These are phyloP conservation scores for Orchestes rusci DNA, from an alignment of 2,888 invertebrate species.

Conservation along the genomic window DNA sequence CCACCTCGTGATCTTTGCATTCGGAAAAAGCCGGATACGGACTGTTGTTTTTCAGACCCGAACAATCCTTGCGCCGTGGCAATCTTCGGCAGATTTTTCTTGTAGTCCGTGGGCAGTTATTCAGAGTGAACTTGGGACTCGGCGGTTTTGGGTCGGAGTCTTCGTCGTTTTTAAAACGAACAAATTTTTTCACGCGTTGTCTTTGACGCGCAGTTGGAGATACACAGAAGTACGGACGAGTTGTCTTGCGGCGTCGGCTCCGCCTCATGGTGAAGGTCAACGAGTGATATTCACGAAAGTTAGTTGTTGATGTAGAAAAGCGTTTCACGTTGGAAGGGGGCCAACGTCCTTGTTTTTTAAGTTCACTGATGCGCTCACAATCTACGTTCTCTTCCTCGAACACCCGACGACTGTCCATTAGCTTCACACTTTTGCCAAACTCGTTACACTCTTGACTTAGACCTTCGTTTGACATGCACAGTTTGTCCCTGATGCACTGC, in stretches of 20 bases:
- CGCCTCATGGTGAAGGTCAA: not conserved
- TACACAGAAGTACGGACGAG: too few relatives aligned
- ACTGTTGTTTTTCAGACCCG: conserved; percentile 12
- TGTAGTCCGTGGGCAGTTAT: conserved; percentile 11
- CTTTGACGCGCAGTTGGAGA: too few relatives aligned
- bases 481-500: conserved; percentile 28
- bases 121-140: conserved; percentile 22
- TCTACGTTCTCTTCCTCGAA: conserved; percentile 20
- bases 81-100: too few relatives aligned
- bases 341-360: conserved; percentile 25
- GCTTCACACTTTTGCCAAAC: conserved; percentile 26
- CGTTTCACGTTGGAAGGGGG: conserved; percentile 11
- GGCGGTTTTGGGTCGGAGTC: conserved; percentile 9
- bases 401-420: conserved; percentile 25
- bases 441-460: conserved; percentile 28
- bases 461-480: conserved; percentile 26
- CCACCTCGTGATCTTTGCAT: conserved; percentile 22
- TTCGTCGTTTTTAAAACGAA: conserved; percentile 12
- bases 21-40: conserved; percentile 24
- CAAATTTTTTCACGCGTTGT: conserved; percentile 1
- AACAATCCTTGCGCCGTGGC: not conserved
- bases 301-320: conserved; percentile 4
- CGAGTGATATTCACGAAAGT: not conserved
- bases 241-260: not conserved
- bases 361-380: conserved; percentile 21